Conservation (phyloP, 2,888 invertebrate genomes). For the Anorthoa munda region DNA sequence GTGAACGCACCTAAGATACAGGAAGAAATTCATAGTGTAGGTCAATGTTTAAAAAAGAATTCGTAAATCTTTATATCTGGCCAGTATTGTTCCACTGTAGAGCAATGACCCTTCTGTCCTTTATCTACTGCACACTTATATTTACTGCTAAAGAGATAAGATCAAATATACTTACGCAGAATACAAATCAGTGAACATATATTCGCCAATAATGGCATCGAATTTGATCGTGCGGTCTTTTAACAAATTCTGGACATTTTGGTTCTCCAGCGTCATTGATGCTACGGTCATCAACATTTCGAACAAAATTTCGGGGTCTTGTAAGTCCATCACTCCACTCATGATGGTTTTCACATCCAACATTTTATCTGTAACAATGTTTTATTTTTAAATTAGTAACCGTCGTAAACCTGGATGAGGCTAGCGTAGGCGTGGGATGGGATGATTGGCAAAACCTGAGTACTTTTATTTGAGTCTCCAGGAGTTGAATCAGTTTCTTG, state of each 20-base stretch:
- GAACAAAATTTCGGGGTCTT: constrained; percentile 39
- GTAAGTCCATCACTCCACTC: constrained; percentile 59
- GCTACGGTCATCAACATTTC: constrained; percentile 51
- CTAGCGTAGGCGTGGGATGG: too few relatives aligned
- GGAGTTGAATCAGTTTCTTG: too few relatives aligned
- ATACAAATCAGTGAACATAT: constrained; percentile 76
- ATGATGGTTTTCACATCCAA: constrained; percentile 67
- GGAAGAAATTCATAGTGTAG: too few relatives aligned
- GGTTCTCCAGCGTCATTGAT: constrained; percentile 59
- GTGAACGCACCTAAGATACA: too few relatives aligned
- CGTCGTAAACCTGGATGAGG: too few relatives aligned
- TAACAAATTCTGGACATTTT: constrained; percentile 69
- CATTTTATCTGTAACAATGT: constrained; percentile 57
- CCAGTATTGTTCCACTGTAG: background rate
- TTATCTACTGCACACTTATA: background rate
- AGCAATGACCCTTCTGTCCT: background rate
- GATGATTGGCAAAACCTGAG: background rate
- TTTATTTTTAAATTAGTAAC: background rate
- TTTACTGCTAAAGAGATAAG: background rate
- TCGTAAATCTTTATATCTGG: background rate
- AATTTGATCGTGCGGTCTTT: constrained; percentile 71
- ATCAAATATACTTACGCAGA: constrained; percentile 67
- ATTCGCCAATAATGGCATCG: constrained; percentile 78
- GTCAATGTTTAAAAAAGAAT: too few relatives aligned
- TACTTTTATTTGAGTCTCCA: too few relatives aligned